Evolutionary conservation across 2,888 invertebrate species (phyloP), one percentile per base, ranked within the genome.

Genomic region (Muschampia plurimacula): DNA sequence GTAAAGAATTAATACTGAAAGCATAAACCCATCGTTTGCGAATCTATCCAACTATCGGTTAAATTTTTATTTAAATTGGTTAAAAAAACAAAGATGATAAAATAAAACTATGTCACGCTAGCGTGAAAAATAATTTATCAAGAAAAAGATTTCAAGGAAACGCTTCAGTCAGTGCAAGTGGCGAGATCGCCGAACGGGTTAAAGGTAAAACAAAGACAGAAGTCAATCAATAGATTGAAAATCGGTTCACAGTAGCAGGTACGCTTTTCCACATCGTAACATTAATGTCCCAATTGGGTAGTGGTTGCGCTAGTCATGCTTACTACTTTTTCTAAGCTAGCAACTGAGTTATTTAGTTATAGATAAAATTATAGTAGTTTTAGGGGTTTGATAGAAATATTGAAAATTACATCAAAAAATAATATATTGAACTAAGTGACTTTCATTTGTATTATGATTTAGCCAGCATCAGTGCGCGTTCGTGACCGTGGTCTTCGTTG

Each of bases 401-500:
- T 7, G 39, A 39, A 7, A 39, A 39, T 39, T 7, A 4, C 39
- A 22, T 22, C 22, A 22, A 22, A 22, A 22, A 22, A 22, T 39
- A 39, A 9, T 15, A 15, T n/a, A 55, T 15, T 15, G 57, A n/a
- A 22, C 22, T n/a, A 52, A 15, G 15, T 2, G 13, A 44, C 44
- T 9, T 52, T 52, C n/a, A 13, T 46, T 44, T 67, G 12, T 64
- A 22, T 57, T 68, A 32, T n/a, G 57, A 12, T 77, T 10, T 41
- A 93, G 93, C 89, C 92, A 49, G 81, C 88, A 71, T 86, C 93
- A 60, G 95, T 97, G 66, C 95, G 95, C 70, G 96, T 96, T 78
- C 95, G 97, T 81, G 98, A 98, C 90, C 96, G 97, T 22, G 97
- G 97, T 6, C 95, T 97, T 74, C 97, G 98, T 84, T 97, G 97